phyloP scores from a whole-genome alignment of 2,797 vertebrate species.

The Cyclura pinguis region DNA sequence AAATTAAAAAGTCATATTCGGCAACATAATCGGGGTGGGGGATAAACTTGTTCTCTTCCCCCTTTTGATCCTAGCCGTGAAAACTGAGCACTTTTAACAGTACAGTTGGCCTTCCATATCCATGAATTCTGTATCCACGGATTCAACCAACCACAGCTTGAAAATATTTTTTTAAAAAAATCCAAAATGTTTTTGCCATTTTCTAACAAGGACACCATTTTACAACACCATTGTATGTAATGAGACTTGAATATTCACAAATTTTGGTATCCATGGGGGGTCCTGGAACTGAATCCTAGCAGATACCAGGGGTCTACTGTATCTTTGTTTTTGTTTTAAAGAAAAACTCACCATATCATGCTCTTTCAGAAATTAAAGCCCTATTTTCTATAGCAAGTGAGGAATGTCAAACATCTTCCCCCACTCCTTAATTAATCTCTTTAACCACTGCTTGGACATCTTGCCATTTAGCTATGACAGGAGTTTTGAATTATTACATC shows the following conservation, averaged over 20 bases:
- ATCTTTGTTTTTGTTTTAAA: conserved; percentile 38
- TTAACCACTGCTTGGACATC: conserved; percentile 50
- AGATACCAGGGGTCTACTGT: too few species aligned
- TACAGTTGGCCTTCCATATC: too few species aligned
- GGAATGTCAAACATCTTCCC: conserved; percentile 43
- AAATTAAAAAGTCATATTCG: not conserved
- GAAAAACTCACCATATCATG: conserved; percentile 49
- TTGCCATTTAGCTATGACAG: conserved; percentile 53
- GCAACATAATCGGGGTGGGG: not conserved
- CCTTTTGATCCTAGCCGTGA: not conserved
- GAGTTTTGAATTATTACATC: conserved; percentile 49
- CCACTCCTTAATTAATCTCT: conserved; percentile 49
- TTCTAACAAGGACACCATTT: too few species aligned
- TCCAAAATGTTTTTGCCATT: too few species aligned
- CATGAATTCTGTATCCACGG: too few species aligned
- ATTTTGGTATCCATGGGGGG: too few species aligned
- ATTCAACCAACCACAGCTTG: too few species aligned
- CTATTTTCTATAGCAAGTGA: conserved; percentile 62
- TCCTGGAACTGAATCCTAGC: too few species aligned
- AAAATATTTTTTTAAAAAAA: too few species aligned
- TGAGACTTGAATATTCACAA: too few species aligned
- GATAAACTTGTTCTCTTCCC: not conserved
- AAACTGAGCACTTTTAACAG: not conserved
- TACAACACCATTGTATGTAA: too few species aligned
- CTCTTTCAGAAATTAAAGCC: conserved; percentile 63